Evolutionary conservation across 2,797 vertebrate species (phyloP).

Genomic region (Synaphobranchus kaupii): DNA sequence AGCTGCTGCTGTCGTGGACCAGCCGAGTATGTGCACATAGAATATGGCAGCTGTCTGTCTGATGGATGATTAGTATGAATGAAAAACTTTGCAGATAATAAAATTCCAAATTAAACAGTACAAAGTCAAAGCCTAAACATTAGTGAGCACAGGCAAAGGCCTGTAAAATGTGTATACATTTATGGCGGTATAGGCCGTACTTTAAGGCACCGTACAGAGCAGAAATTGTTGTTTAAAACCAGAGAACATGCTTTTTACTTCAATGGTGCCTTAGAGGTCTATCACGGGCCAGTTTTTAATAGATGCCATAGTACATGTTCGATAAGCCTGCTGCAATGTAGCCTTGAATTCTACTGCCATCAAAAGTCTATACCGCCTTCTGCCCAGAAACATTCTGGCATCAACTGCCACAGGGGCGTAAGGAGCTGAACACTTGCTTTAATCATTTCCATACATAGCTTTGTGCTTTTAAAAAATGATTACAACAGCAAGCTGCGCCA

Average conservation of each 20-base stretch:
- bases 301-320: neutral
- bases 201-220: neutral
- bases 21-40: neutral
- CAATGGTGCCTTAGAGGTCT: neutral
- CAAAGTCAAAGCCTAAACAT: neutral
- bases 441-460: slow-evolving; percentile 1
- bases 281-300: neutral
- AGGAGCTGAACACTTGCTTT: neutral
- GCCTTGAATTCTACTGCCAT: neutral
- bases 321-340: neutral
- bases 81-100: neutral
- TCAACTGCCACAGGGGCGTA: neutral
- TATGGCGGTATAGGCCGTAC: neutral
- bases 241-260: neutral
- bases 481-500: neutral
- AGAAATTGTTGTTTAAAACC: neutral
- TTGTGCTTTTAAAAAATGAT: neutral
- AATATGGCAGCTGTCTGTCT: neutral
- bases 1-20: neutral
- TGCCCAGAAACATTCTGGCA: neutral
- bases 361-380: slow-evolving; percentile 7
- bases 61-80: neutral
- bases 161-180: neutral
- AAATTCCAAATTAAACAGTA: neutral
- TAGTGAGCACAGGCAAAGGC: neutral